Conservation (phyloP, 1,140 invertebrate species). For the Polyergus mexicanus region DNA sequence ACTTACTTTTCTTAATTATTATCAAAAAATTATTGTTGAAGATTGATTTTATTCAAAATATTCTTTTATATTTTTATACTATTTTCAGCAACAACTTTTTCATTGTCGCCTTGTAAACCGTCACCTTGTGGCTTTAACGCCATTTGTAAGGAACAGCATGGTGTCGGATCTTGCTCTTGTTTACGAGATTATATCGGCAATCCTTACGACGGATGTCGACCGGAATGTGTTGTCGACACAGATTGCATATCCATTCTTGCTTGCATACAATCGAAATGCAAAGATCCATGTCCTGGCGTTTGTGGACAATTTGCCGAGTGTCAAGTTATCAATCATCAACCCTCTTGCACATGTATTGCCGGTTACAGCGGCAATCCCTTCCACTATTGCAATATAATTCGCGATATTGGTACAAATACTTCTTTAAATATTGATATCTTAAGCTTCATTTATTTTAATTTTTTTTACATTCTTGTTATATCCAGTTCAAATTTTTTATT, state of each 20-base stretch:
- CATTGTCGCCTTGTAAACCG: slow-evolving; percentile 82
- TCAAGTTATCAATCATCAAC: slow-evolving; percentile 88
- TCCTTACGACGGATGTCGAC: slow-evolving; percentile 87
- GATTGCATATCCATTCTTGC: slow-evolving; percentile 86
- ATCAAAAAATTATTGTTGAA: neutral
- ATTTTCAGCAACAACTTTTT: slow-evolving; percentile 77
- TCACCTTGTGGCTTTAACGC: slow-evolving; percentile 87
- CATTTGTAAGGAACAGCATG: slow-evolving; percentile 83
- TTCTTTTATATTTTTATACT: neutral
- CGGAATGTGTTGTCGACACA: slow-evolving; percentile 85
- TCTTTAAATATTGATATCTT: slow-evolving; percentile 7
- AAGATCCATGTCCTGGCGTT: slow-evolving; percentile 85
- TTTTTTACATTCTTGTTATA: neutral
- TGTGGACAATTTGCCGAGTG: slow-evolving; percentile 90
- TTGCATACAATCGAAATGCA: slow-evolving; percentile 85
- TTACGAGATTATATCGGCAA: slow-evolving; percentile 86
- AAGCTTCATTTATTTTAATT: neutral
- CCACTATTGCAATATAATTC: slow-evolving; percentile 78
- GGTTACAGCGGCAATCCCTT: slow-evolving; percentile 91
- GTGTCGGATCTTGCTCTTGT: slow-evolving; percentile 85
- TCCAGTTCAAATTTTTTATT: neutral
- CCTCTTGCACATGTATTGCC: slow-evolving; percentile 89
- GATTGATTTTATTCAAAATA: neutral
- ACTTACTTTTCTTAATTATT: neutral
- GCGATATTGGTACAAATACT: slow-evolving; percentile 40